These are phyloP conservation scores for Cyprinella venusta DNA, from an alignment of 2,797 vertebrate genomes.

Conservation along the genomic window DNA sequence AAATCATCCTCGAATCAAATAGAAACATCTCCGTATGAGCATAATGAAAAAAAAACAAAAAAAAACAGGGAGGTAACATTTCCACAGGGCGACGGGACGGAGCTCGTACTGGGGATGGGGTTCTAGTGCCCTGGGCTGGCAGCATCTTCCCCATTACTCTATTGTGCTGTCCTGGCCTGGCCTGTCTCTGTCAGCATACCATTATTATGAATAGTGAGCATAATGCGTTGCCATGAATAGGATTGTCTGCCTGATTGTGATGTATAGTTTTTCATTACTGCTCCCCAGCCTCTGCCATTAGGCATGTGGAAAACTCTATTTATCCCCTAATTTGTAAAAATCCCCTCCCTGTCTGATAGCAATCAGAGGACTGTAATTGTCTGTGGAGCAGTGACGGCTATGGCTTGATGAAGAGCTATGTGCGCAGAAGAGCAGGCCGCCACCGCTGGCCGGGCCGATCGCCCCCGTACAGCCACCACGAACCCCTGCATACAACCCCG, in stretches of 20 bases:
- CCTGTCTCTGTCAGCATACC: slow-evolving; percentile 78
- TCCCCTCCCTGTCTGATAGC: slow-evolving; percentile 94
- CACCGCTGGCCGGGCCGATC: slow-evolving; percentile 70
- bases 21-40: slow-evolving; percentile 57
- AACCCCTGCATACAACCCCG: slow-evolving; percentile 67
- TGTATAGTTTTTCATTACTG: slow-evolving; percentile 99
- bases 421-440: slow-evolving; percentile 71
- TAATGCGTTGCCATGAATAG: slow-evolving; percentile 96
- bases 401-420: slow-evolving; percentile 99
- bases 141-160: slow-evolving; percentile 53
- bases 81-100: slow-evolving; percentile 49
- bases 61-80: slow-evolving; percentile 56
- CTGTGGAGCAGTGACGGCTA: slow-evolving; percentile 89
- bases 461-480: slow-evolving; percentile 70
- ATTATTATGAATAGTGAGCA: slow-evolving; percentile 93
- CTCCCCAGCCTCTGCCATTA: slow-evolving; percentile 95
- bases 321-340: slow-evolving; percentile 99
- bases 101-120: slow-evolving; percentile 36
- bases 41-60: slow-evolving; percentile 53
- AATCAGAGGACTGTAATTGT: slow-evolving; percentile 99
- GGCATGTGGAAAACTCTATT: slow-evolving; percentile 99
- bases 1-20: slow-evolving; percentile 61
- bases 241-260: slow-evolving; percentile 99
- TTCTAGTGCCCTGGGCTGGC: slow-evolving; percentile 57
- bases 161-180: slow-evolving; percentile 54